Percentiles rank a stretch among this genome's conserved stretches.
Evolutionary conservation across 2,113 vertebrate genomes (phyloP).

Genomic region (Silurus asotus): DNA sequence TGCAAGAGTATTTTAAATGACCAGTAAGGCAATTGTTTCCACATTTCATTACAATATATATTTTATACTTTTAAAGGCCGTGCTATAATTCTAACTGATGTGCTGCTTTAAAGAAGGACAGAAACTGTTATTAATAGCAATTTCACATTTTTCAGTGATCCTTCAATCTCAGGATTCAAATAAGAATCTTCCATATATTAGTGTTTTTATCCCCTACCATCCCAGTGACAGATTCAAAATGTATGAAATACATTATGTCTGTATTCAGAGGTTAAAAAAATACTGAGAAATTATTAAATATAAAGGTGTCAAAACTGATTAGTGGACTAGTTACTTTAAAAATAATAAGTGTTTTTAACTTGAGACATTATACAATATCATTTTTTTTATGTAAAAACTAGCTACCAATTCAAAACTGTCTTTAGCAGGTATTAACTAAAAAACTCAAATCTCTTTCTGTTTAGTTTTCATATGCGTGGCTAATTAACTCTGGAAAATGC

Average conservation of each 20-base stretch:
- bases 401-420: background rate
- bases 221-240: background rate
- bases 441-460: background rate
- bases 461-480: background rate
- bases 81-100: background rate
- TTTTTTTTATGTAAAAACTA: background rate
- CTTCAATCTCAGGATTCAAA: no score
- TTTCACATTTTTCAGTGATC: background rate
- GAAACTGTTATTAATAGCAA: background rate
- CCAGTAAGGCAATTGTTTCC: conserved; percentile 12
- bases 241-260: background rate
- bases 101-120: no score
- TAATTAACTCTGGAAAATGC: no score
- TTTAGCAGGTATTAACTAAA: background rate
- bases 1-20: background rate
- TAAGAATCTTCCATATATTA: background rate
- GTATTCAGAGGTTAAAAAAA: background rate
- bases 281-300: background rate
- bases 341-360: background rate
- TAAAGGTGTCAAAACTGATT: background rate
- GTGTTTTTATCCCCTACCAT: background rate
- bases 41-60: conserved; percentile 17
- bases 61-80: background rate
- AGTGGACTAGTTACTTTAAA: background rate
- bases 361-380: background rate